Base-by-base conservation (phyloP, 2,888 invertebrate genomes). In the Torymus texanus region DNA sequence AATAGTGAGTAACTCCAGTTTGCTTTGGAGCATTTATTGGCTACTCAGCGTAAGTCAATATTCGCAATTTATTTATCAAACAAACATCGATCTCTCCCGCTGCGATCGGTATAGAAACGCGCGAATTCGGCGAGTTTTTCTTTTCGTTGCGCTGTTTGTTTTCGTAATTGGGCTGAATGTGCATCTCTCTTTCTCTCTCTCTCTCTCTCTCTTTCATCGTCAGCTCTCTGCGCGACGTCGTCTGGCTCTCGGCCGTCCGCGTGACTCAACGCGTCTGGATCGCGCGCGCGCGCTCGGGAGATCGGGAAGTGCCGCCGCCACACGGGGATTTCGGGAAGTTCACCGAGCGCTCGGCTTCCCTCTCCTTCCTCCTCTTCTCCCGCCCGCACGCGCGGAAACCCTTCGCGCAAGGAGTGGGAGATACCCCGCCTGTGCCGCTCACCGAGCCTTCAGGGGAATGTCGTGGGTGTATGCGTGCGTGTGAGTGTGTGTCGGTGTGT, bases 311-410 rank as follows among this genome's bases (percentile, higher is more conserved):
- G 89, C 84, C 87, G 89, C 90, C 90, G 86, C 88, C 88, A 83
- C 85, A 81, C 88, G 89, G 88, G 88, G 85, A 88, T 89, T 88
- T 88, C 89, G 87, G 83, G 82, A 90, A 89, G 84, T 84, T 83
- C 75, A 16, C 24, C 82, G 81, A 85, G 85, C 85, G 86, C 86
- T 85, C 86, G 86, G 85, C 83, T 85, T 84, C 83, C 65, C 70
- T 68, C 41, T 61, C 72, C 59, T 56, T 63, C 50, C 70, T 56
- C 51, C 62, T 21, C 61, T 21, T 56, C 55, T 61, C 50, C 5
- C 63, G 12, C 70, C 41, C 41, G 41, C 41, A 8, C 74, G 66
- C 1, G 21, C 70, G 78, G 83, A 62, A 77, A 79, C 72, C 74
- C 75, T 74, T 77, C 82, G 72, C 11, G 8, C 50, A n/a, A 73